Conservation (phyloP, 2,113 vertebrate species). For the Tautogolabrus adspersus region DNA sequence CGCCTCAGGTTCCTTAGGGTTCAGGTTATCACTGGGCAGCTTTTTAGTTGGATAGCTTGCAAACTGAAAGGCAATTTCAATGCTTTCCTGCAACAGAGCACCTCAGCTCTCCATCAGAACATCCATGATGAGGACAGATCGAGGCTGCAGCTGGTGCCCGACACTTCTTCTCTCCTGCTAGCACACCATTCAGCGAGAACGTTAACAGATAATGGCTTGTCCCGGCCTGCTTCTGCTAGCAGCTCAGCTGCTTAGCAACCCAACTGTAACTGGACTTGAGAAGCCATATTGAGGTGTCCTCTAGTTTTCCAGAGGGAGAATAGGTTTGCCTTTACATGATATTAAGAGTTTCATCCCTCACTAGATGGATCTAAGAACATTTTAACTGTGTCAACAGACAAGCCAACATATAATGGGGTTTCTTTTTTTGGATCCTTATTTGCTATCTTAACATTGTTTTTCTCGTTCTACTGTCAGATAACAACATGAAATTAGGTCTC, state of each 20-base stretch:
- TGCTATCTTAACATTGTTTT: conserved; percentile 30
- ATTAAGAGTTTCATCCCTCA: conserved; percentile 51
- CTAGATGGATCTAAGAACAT: conserved; percentile 43
- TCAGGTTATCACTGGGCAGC: conserved; percentile 57
- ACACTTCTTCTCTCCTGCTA: conserved; percentile 30
- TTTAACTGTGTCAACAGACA: conserved; percentile 51
- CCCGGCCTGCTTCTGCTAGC: conserved; percentile 43
- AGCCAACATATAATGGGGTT: conserved; percentile 38
- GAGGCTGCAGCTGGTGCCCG: conserved; percentile 32
- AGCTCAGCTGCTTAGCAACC: conserved; percentile 63
- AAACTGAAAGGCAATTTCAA: conserved; percentile 26
- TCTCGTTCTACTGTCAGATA: conserved; percentile 21
- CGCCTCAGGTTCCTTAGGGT: conserved; percentile 67
- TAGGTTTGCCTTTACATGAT: conserved; percentile 39
- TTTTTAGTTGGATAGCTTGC: conserved; percentile 53
- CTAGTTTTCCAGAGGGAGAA: conserved; percentile 43
- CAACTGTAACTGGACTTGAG: conserved; percentile 65
- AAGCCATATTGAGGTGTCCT: conserved; percentile 51
- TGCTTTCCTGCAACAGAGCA: conserved; percentile 34
- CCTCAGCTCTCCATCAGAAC: conserved; percentile 16
- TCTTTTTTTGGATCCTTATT: conserved; percentile 43
- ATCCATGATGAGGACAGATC: conserved; percentile 22
- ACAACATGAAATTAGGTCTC: conserved; percentile 45
- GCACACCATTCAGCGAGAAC: conserved; percentile 34
- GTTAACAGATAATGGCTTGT: conserved; percentile 55